Conservation (phyloP, 2,888 invertebrate species). For the Adineta ricciae region DNA sequence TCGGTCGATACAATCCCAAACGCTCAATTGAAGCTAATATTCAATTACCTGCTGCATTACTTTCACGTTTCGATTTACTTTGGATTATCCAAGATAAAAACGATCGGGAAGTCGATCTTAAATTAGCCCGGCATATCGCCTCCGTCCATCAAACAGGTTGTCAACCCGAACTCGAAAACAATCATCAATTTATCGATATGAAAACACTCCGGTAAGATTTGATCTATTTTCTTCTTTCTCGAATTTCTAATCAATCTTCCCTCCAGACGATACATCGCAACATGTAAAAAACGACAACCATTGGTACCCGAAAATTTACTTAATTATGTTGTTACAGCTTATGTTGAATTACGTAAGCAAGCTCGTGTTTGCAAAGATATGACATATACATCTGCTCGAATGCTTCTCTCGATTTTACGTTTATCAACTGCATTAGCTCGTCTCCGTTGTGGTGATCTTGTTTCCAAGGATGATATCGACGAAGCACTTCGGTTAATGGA, state of each 20-base stretch:
- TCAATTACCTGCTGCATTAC: conserved; percentile 85
- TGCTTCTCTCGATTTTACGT: conserved; percentile 79
- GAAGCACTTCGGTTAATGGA: conserved; percentile 90
- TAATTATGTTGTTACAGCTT: conserved; percentile 68
- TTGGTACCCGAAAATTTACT: conserved; percentile 73
- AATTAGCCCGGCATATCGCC: conserved; percentile 89
- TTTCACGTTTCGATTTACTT: conserved; percentile 86
- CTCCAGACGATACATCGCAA: not conserved
- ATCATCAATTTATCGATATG: conserved; percentile 62
- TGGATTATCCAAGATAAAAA: conserved; percentile 81
- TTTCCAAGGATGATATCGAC: conserved; percentile 83
- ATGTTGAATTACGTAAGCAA: conserved; percentile 61
- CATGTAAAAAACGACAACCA: conserved; percentile 68
- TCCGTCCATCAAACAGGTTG: conserved; percentile 84
- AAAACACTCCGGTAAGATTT: conserved; percentile 53
- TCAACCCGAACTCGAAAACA: conserved; percentile 62
- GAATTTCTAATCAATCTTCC: too few species aligned
- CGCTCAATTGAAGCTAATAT: conserved; percentile 77
- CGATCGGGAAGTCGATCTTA: conserved; percentile 60
- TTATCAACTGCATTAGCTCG: conserved; percentile 73
- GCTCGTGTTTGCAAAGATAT: conserved; percentile 78
- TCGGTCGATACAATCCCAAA: conserved; percentile 87
- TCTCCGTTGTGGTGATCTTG: conserved; percentile 67
- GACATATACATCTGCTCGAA: conserved; percentile 75
- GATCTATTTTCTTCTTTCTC: not conserved